Percentiles rank a stretch among this genome's conserved stretches.
Evolutionary conservation across 2,888 invertebrate genomes (phyloP).

Genomic region (Masnerella sp.): DNA sequence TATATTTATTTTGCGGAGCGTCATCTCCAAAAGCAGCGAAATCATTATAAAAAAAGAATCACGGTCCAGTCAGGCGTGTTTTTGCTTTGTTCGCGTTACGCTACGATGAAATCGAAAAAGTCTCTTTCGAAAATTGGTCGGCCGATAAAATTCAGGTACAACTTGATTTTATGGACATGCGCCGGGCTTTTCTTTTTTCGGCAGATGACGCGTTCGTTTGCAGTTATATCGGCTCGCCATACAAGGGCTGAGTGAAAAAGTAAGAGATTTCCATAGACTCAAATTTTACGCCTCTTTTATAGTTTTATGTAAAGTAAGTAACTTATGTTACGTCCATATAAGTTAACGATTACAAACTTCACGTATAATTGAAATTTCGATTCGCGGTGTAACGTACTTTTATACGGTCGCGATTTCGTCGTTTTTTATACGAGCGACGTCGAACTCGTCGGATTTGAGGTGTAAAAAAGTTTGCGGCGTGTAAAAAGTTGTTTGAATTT

Average conservation of each 20-base stretch:
- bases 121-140: constrained; percentile 33
- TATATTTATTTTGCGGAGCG: too few relatives aligned
- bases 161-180: constrained; percentile 33
- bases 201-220: constrained; percentile 39
- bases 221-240: constrained; percentile 12
- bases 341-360: constrained; percentile 38
- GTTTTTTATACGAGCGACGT: not conserved
- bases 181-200: constrained; percentile 6
- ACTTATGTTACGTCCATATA: constrained; percentile 34
- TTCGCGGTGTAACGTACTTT: constrained; percentile 14
- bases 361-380: constrained; percentile 31
- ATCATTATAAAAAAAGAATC: constrained; percentile 18
- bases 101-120: constrained; percentile 22
- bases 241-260: constrained; percentile 4
- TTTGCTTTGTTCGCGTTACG: constrained; percentile 13
- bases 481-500: too few relatives aligned
- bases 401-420: constrained; percentile 11
- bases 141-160: constrained; percentile 41
- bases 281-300: constrained; percentile 40
- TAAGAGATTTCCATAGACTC: constrained; percentile 16
- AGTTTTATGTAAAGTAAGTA: constrained; percentile 36
- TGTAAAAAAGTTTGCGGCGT: not conserved
- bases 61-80: not conserved
- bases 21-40: constrained; percentile 2
- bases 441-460: constrained; percentile 1